phyloP scores from a whole-genome alignment of 1,140 invertebrate genomes.

The Macrocentrus cingulum region DNA sequence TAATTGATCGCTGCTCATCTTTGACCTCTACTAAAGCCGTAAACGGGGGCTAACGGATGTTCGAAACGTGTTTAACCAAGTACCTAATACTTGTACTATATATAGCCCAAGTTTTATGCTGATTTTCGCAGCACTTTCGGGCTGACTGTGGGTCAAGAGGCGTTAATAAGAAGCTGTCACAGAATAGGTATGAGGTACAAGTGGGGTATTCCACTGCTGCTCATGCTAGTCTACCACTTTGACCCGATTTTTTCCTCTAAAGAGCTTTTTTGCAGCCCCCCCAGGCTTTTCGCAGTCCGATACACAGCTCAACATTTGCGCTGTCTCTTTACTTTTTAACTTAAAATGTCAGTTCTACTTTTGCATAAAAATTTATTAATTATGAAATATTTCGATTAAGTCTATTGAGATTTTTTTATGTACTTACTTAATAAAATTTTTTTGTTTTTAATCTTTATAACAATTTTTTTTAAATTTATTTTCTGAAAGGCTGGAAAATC shows the following conservation, averaged over 20 bases:
- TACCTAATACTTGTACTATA: neutral
- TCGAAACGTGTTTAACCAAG: neutral
- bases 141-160: conserved; percentile 17
- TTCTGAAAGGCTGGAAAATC: too few species aligned
- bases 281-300: too few species aligned
- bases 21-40: neutral
- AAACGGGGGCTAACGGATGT: conserved; percentile 28
- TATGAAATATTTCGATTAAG: too few species aligned
- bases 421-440: too few species aligned
- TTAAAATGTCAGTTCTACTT: too few species aligned
- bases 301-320: too few species aligned
- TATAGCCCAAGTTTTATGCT: conserved; percentile 9
- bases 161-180: conserved; percentile 22
- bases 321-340: too few species aligned
- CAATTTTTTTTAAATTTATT: too few species aligned
- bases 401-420: too few species aligned
- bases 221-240: neutral
- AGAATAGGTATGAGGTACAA: conserved; percentile 1
- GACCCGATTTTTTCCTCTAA: neutral
- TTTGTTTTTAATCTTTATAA: too few species aligned
- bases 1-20: conserved; percentile 31
- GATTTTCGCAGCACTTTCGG: conserved; percentile 16
- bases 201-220: neutral
- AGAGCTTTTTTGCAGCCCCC: too few species aligned
- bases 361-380: too few species aligned